These are phyloP conservation scores for Limanda limanda DNA, from an alignment of 2,113 vertebrate genomes.

Conservation along the genomic window DNA sequence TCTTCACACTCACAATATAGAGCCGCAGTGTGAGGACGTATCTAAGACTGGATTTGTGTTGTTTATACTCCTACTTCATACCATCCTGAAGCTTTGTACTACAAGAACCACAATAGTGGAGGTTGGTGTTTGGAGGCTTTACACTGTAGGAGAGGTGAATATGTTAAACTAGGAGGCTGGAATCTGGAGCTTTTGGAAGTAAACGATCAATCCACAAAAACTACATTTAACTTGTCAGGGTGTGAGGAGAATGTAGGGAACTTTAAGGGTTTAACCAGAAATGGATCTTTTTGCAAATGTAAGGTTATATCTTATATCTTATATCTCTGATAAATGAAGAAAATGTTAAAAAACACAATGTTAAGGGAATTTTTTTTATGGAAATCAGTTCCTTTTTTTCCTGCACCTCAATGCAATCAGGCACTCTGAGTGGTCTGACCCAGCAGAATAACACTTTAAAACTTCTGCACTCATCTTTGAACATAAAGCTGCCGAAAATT, in stretches of 20 bases:
- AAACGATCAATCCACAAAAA: background rate
- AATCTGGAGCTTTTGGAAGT: background rate
- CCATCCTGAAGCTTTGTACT: constrained; percentile 14
- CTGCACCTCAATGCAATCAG: too few species aligned
- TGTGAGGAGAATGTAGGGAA: background rate
- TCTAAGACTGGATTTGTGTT: constrained; percentile 36
- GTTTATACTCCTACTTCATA: constrained; percentile 17
- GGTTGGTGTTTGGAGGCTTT: constrained; percentile 17
- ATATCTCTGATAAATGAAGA: too few species aligned
- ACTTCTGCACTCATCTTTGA: background rate
- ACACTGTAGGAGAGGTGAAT: background rate
- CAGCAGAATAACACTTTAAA: constrained; percentile 1
- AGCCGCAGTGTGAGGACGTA: constrained; percentile 27
- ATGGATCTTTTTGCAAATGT: constrained; percentile 2
- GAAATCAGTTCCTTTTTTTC: too few species aligned
- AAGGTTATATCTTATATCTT: too few species aligned
- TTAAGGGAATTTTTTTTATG: too few species aligned
- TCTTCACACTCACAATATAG: constrained; percentile 34
- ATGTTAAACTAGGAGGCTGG: constrained; percentile 18
- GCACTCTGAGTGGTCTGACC: too few species aligned
- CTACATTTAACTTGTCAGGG: background rate
- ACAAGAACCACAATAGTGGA: constrained; percentile 11
- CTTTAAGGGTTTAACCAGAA: background rate
- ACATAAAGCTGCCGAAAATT: background rate
- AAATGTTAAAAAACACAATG: too few species aligned